Evolutionary conservation across 2,797 vertebrate species (phyloP).

Genomic region (Falco biarmicus): DNA sequence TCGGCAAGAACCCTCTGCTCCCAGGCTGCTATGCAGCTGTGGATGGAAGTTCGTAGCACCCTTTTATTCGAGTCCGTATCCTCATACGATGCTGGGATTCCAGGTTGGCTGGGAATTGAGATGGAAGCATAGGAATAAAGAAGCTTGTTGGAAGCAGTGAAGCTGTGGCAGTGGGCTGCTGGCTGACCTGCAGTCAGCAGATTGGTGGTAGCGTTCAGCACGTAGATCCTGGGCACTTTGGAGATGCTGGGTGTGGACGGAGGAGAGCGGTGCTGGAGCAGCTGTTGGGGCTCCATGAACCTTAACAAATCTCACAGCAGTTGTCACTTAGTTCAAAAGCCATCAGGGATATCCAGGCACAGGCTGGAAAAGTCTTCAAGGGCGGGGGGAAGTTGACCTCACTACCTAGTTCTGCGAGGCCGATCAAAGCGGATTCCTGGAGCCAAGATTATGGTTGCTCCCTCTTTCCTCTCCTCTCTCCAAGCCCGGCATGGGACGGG

Average conservation of each 20-base stretch:
- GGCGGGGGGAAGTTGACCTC: background rate
- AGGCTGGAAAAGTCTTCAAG: background rate
- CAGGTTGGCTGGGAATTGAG: background rate
- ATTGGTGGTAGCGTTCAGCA: background rate
- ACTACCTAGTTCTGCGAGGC: background rate
- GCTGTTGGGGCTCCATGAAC: background rate
- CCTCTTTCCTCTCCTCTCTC: background rate
- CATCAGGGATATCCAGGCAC: background rate
- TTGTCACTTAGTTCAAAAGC: background rate
- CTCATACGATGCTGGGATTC: background rate
- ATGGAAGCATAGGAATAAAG: background rate
- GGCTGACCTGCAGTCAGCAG: background rate
- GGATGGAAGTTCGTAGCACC: background rate
- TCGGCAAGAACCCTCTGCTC: background rate
- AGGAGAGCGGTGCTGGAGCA: background rate
- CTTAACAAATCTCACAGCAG: background rate
- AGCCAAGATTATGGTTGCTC: background rate
- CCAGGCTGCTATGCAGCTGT: background rate
- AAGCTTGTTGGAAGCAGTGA: background rate
- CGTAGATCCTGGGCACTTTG: background rate
- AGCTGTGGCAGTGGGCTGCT: background rate
- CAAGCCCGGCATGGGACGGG: background rate
- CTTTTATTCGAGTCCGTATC: background rate
- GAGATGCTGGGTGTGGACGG: background rate
- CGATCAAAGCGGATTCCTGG: background rate